Evolutionary conservation across 2,888 invertebrate genomes (phyloP).

Genomic region (Eilema griseolum): DNA sequence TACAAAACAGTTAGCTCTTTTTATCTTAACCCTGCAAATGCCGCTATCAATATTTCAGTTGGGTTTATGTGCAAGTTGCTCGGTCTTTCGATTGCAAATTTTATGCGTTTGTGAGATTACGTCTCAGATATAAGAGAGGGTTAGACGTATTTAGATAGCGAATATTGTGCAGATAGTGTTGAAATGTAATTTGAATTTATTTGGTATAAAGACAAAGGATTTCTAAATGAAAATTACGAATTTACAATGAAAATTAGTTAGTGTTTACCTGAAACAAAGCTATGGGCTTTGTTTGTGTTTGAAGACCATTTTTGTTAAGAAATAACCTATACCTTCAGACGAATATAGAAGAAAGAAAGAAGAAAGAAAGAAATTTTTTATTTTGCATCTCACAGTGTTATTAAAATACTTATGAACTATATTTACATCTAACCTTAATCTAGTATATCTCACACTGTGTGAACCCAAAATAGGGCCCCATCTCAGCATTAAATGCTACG

Average conservation of each 20-base stretch:
- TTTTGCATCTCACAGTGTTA: too few species aligned
- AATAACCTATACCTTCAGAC: too few species aligned
- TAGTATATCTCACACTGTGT: too few species aligned
- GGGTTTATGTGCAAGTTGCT: conserved; percentile 25
- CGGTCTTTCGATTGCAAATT: conserved; percentile 45
- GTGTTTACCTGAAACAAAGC: not conserved
- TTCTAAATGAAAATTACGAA: not conserved
- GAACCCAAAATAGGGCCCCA: too few species aligned
- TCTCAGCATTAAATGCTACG: too few species aligned
- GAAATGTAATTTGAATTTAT: conserved; percentile 16
- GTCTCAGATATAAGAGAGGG: conserved; percentile 23
- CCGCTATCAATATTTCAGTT: conserved; percentile 41
- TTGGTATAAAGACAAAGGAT: not conserved
- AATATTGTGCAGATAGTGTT: conserved; percentile 12
- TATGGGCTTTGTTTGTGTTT: too few species aligned
- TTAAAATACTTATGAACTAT: too few species aligned
- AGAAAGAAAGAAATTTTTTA: too few species aligned
- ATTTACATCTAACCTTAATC: too few species aligned
- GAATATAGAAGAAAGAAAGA: too few species aligned
- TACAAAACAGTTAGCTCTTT: conserved; percentile 19
- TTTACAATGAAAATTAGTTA: not conserved
- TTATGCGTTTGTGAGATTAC: conserved; percentile 37
- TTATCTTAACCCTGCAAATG: conserved; percentile 19
- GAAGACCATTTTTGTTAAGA: too few species aligned
- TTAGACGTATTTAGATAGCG: conserved; percentile 28